phyloP scores from a whole-genome alignment of 2,113 vertebrate genomes.

The Perca schrenkii region DNA sequence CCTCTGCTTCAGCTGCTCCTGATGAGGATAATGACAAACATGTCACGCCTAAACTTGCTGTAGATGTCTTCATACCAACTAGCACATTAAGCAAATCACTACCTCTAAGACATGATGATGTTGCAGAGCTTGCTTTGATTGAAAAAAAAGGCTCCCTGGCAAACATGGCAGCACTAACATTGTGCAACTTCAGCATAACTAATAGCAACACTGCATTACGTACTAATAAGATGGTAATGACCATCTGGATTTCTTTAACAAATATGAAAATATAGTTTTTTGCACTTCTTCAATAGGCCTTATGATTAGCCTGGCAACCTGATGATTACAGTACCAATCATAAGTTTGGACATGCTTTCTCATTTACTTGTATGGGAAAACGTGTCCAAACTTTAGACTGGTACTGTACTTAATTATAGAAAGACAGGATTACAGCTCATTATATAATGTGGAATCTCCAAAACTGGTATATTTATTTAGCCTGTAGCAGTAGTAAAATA shows the following conservation, averaged over 20 bases:
- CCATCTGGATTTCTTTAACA: background rate
- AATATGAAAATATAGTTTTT: background rate
- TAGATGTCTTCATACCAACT: background rate
- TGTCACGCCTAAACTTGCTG: background rate
- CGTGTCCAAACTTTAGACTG: too few species aligned
- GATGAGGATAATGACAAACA: constrained; percentile 1
- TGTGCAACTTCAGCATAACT: background rate
- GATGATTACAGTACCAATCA: background rate
- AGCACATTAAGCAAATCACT: background rate
- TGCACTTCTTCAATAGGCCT: background rate
- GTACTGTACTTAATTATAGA: background rate
- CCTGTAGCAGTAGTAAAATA: too few species aligned
- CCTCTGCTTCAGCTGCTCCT: constrained; percentile 98
- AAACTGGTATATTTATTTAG: background rate
- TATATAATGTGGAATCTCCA: background rate
- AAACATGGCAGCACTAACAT: background rate
- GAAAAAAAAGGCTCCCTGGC: background rate
- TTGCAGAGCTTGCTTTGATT: background rate
- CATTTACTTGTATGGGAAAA: too few species aligned
- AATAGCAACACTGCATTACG: background rate
- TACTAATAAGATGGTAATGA: background rate
- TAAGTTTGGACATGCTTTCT: too few species aligned
- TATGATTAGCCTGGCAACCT: background rate
- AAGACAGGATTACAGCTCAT: background rate
- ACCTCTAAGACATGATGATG: background rate